Percentiles rank a stretch among this genome's conserved stretches.
These are phyloP conservation scores for Drosophila biarmipes DNA, from an alignment of 1,140 invertebrate genomes.

Conservation along the genomic window DNA sequence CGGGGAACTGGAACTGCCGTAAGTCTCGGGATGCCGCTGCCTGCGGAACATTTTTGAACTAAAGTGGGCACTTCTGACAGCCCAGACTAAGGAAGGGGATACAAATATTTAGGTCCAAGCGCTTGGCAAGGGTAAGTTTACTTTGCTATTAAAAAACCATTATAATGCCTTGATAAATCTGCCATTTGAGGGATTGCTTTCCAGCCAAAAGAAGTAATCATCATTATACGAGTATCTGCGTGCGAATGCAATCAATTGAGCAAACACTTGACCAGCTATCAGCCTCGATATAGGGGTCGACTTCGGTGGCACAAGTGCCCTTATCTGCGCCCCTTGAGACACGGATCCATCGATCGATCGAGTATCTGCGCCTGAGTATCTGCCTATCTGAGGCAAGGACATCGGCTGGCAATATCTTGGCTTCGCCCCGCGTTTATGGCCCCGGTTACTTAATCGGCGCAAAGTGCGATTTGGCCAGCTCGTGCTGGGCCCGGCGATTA, in stretches of 20 bases:
- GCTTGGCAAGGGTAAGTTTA: too few relatives aligned
- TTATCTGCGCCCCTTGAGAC: slow-evolving; percentile 21
- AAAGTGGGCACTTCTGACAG: background rate
- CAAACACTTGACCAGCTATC: slow-evolving; percentile 11
- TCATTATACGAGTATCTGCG: background rate
- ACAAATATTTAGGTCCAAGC: background rate
- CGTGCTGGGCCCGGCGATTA: slow-evolving; percentile 3
- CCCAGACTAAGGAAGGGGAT: background rate
- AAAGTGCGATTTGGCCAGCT: slow-evolving; percentile 26
- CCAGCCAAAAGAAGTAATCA: background rate
- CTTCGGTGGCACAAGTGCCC: background rate
- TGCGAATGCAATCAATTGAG: slow-evolving; percentile 14
- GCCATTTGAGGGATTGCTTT: too few relatives aligned
- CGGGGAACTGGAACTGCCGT: background rate
- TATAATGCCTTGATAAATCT: too few relatives aligned
- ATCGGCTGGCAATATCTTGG: slow-evolving; percentile 1
- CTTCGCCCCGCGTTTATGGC: slow-evolving; percentile 14
- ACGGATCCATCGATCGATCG: slow-evolving; percentile 4
- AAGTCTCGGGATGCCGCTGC: background rate
- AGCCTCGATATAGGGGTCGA: slow-evolving; percentile 9
- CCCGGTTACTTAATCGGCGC: slow-evolving; percentile 27
- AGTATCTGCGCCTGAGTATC: background rate
- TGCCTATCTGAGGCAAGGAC: slow-evolving; percentile 16
- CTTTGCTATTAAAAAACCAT: too few relatives aligned
- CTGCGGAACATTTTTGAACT: background rate